Base-by-base conservation (phyloP, 2,888 invertebrate species). In the Embidobia sp. region DNA sequence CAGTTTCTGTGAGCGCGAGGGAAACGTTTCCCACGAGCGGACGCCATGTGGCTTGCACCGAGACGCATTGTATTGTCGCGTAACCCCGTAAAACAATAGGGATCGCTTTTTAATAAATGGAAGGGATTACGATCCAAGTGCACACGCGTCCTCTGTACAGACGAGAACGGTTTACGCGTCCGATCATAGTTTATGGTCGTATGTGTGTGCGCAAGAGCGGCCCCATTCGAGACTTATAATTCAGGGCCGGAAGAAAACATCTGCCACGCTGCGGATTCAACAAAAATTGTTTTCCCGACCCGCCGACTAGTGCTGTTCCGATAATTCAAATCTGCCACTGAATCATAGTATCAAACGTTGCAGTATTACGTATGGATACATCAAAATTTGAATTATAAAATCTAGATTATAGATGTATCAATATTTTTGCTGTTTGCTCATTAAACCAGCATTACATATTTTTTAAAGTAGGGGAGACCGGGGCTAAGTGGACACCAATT, bases 21-120 rank as follows among this genome's bases (percentile, higher is more conserved):
- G 59, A 79, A 77, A 64, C 77, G 79, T 80, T 80, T 80, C 81
- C 79, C 80, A 80, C 80, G 80, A 76, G 67, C 69, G 46, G 78
- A 80, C 82, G 85, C 85, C 85, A 85, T 86, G 85, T 85, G 85
- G 85, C 83, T 81, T 79, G 82, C 81, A 78, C 79, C 81, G 84
- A 80, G 81, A 79, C 81, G 79, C 79, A 85, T 85, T 86, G 85
- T 85, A 75, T 77, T 66, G 69, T 70, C 69, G 74, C 64, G 46
- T 64, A 51, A 64, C 79, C 70, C 75, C 73, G 72, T 86, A 81
- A 86, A 86, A 86, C 86, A 86, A 86, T 85, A 78, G 83, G 82
- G 82, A 85, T 86, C 82, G 83, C 83, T 82, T 85, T 85, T 85
- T 84, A 85, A 86, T 84, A 85, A 86, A 85, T 85, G 82, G 83